Evolutionary conservation across 2,797 vertebrate genomes (phyloP).

Genomic region (Otolemur crassicaudatus): DNA sequence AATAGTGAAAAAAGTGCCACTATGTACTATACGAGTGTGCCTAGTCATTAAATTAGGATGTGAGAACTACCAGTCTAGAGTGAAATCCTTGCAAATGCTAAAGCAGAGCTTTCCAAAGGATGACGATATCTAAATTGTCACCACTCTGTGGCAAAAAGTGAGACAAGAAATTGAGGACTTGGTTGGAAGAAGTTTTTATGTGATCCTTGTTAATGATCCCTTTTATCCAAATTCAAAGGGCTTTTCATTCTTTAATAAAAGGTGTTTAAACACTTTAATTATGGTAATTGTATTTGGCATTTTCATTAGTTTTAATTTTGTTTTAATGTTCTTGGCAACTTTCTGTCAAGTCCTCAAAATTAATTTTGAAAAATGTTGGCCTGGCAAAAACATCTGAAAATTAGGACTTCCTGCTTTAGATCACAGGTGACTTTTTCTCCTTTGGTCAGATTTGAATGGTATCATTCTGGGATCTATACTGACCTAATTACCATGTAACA

Average conservation of each 20-base stretch:
- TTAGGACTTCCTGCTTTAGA: neutral
- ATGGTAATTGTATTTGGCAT: neutral
- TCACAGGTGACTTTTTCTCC: neutral
- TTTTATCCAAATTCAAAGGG: neutral
- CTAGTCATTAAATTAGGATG: neutral
- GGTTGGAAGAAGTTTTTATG: neutral
- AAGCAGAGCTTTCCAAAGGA: neutral
- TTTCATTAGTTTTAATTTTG: constrained; percentile 6
- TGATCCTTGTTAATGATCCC: neutral
- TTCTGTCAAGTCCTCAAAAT: neutral
- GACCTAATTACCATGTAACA: neutral
- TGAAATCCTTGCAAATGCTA: neutral
- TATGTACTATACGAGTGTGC: neutral
- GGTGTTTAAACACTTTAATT: neutral
- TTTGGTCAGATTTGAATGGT: neutral
- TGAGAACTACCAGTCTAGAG: neutral
- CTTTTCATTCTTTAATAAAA: neutral
- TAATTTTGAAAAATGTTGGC: neutral
- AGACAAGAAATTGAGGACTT: neutral
- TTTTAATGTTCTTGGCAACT: constrained; percentile 13
- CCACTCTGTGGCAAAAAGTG: neutral
- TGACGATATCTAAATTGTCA: neutral
- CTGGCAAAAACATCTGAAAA: neutral
- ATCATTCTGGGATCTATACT: neutral
- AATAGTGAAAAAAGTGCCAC: neutral